Base-by-base conservation (phyloP, 2,888 invertebrate species). In the Sceliomorpha sp. region DNA sequence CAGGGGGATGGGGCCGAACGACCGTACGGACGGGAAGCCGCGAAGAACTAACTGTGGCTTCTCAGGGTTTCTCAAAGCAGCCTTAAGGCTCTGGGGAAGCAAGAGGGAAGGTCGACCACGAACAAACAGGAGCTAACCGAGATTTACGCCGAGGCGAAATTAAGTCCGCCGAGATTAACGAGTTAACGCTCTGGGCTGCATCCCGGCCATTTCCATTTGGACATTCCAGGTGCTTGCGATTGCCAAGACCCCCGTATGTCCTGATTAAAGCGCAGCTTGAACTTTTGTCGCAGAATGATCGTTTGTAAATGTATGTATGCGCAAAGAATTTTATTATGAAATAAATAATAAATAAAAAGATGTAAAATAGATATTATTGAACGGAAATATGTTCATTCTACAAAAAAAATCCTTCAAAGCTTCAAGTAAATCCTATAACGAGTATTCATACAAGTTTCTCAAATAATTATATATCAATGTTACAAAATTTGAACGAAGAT, bases 61-160 rank as follows among this genome's bases (percentile, higher is more conserved):
- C 36, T 32, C 12, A 5, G 50, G 59, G 62, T 55, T 63, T 67
- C 76, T 36, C 50, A 32, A 31, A 47, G 68, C 37, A 34, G 55
- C 55, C 50, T 64, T 55, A 62, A 72, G 63, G 71, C 68, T 40
- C 55, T 55, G 31, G 66, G 51, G 53, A 50, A 60, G 55, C 39
- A 50, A 56, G 60, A 68, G 34, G 64, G 62, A 63, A 68, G 78
- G 74, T 80, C 81, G 79, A 79, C 77, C 78, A 58, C 79, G 79
- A 85, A 84, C 84, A 83, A 83, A 84, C 80, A 81, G 81, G 79
- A 84, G 77, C 83, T 86, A 86, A 86, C 82, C 82, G 77, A 84
- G 87, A 87, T 87, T 87, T 87, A 87, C 83, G 79, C 77, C 77
- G 70, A 74, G 73, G 70, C 73, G 74, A 81, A 84, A 85, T 86